Percentiles rank a stretch among this genome's conserved stretches.
These are phyloP conservation scores for Rousettus madagascariensis DNA, from an alignment of 2,797 vertebrate species.

Conservation along the genomic window DNA sequence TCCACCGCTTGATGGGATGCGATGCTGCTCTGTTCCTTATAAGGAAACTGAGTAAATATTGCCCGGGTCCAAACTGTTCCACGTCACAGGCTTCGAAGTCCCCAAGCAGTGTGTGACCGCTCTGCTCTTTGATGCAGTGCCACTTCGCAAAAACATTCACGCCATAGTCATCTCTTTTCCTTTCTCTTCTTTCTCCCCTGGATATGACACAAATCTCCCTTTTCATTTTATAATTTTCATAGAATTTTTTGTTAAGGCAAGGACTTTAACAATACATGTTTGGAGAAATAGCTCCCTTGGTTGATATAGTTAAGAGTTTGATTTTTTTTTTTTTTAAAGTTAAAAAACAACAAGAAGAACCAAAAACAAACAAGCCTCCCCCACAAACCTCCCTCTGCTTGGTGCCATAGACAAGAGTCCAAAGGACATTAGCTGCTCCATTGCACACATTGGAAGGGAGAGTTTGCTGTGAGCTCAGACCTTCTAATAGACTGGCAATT, in stretches of 20 bases:
- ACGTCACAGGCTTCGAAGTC: background rate
- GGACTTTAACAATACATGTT: conserved; percentile 75
- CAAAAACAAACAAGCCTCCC: conserved; percentile 67
- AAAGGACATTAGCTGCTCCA: conserved; percentile 89
- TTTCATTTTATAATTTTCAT: conserved; percentile 82
- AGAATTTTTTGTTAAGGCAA: conserved; percentile 22
- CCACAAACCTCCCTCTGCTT: conserved; percentile 71
- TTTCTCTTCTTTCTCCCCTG: conserved; percentile 71
- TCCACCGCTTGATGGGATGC: background rate
- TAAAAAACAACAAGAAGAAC: conserved; percentile 66
- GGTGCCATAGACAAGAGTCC: conserved; percentile 85
- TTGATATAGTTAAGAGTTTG: conserved; percentile 83
- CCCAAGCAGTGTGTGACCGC: conserved; percentile 51
- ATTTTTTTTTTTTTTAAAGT: conserved; percentile 58
- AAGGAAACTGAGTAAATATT: background rate
- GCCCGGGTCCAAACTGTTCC: background rate
- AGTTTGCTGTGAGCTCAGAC: conserved; percentile 82
- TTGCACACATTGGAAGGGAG: conserved; percentile 86
- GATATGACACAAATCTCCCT: conserved; percentile 80
- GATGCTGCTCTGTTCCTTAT: background rate
- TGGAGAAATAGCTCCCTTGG: conserved; percentile 82
- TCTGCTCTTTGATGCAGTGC: conserved; percentile 63
- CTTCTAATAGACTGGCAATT: conserved; percentile 85
- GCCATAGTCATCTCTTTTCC: conserved; percentile 71
- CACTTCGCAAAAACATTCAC: conserved; percentile 75